These are phyloP conservation scores for Rhabdophis nuchalis DNA, from an alignment of 2,797 vertebrate species.

Conservation along the genomic window DNA sequence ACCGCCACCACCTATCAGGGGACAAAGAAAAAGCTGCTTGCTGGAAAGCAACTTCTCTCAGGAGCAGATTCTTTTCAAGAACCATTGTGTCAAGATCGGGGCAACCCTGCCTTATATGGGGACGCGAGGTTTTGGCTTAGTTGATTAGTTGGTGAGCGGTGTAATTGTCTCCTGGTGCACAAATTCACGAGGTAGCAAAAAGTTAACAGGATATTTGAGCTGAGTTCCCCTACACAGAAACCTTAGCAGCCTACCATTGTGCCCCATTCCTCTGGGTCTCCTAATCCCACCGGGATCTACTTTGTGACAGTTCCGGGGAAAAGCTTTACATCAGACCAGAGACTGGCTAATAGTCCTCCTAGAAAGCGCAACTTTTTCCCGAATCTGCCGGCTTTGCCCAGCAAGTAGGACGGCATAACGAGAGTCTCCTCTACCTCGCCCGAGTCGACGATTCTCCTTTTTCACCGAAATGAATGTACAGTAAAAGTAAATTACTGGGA, in stretches of 20 bases:
- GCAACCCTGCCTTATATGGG: not conserved
- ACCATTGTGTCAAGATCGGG: not conserved
- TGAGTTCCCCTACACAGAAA: not conserved
- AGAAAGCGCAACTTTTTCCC: not conserved
- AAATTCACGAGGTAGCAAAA: not conserved
- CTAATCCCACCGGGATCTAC: not conserved
- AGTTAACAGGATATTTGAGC: not conserved
- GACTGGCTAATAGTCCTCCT: not conserved
- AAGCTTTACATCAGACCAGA: not conserved
- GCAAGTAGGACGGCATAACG: not conserved
- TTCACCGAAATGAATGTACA: not conserved
- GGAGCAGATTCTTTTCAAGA: not conserved
- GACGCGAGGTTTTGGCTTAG: not conserved
- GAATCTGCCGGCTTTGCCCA: not conserved
- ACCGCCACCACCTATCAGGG: not conserved
- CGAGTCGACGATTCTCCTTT: not conserved
- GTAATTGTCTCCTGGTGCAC: not conserved
- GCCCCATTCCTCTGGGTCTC: not conserved
- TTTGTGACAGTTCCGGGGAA: not conserved
- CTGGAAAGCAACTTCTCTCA: not conserved
- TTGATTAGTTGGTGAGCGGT: not conserved
- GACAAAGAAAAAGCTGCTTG: not conserved
- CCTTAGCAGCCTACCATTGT: not conserved
- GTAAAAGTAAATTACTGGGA: not conserved
- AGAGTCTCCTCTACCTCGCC: not conserved